Percentiles rank a stretch among this genome's conserved stretches.
phyloP scores from a whole-genome alignment of 2,113 vertebrate genomes.

The Anser cygnoides region DNA sequence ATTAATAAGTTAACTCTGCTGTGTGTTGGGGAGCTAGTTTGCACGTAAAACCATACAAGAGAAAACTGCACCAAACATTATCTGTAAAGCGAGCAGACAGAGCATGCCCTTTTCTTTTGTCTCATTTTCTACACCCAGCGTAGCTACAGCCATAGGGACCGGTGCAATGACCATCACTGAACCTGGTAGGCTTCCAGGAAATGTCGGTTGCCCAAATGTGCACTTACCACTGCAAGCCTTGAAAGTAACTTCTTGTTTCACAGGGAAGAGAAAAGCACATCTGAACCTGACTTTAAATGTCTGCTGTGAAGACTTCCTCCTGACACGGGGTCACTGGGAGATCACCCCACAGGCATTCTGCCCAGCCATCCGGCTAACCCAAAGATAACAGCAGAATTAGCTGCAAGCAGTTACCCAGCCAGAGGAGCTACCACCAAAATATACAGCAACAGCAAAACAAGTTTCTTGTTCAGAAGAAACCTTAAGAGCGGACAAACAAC shows the following conservation, averaged over 20 bases:
- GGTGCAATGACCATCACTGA: background rate
- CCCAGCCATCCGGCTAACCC: background rate
- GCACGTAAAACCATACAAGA: background rate
- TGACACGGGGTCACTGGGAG: fast-evolving
- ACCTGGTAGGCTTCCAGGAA: background rate
- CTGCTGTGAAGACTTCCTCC: background rate
- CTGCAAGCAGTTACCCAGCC: background rate
- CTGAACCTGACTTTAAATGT: background rate
- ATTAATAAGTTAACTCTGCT: slow-evolving; percentile 31
- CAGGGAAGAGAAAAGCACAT: background rate
- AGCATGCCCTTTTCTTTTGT: background rate
- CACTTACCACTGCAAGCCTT: background rate
- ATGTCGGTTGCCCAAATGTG: background rate
- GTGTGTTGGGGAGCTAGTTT: background rate
- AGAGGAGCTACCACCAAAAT: background rate
- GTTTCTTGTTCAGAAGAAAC: background rate
- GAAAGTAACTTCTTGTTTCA: background rate
- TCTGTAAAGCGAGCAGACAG: background rate
- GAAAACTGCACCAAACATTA: background rate
- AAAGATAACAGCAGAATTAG: background rate
- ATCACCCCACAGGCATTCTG: background rate
- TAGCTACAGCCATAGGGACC: background rate
- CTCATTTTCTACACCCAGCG: background rate
- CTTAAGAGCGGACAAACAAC: background rate
- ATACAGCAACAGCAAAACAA: background rate